A percentile compares a stretch with the other conserved stretches of the same genome.
These are phyloP conservation scores for Drosophila repletoides DNA, from an alignment of 1,140 invertebrate species.

Conservation along the genomic window DNA sequence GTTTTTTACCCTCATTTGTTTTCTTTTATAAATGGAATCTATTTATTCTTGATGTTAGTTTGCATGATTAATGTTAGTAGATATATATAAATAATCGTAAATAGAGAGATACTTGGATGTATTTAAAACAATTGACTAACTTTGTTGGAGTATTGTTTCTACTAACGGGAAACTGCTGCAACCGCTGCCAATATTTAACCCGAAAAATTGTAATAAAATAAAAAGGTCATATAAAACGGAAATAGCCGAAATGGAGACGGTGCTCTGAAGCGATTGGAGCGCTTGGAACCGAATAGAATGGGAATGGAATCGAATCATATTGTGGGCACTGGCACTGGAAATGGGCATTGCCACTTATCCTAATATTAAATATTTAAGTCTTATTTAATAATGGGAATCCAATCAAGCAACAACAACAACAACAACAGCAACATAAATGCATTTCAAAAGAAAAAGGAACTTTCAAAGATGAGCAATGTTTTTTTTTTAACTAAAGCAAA, in stretches of 20 bases:
- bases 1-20: constrained; percentile 2
- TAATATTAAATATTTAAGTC: constrained; percentile 20
- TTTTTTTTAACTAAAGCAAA: constrained; percentile 22
- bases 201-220: neutral
- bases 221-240: constrained; percentile 86
- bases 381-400: constrained; percentile 4
- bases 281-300: too few relatives aligned
- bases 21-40: too few relatives aligned
- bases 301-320: constrained; percentile 3
- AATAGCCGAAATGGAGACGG: constrained; percentile 94
- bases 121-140: constrained; percentile 29
- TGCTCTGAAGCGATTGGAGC: constrained; percentile 87
- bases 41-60: too few relatives aligned
- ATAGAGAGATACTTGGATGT: neutral
- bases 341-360: constrained; percentile 14
- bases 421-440: constrained; percentile 17
- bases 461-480: constrained; percentile 23
- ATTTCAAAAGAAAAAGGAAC: too few relatives aligned
- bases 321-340: constrained; percentile 1
- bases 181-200: constrained; percentile 3
- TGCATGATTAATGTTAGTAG: neutral
- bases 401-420: constrained; percentile 5
- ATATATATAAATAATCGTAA: too few relatives aligned
- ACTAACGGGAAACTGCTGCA: constrained; percentile 3
- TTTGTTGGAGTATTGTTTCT: constrained; percentile 20